These are phyloP conservation scores for Harpagoxenus sublaevis DNA, from an alignment of 2,888 invertebrate genomes.

Conservation along the genomic window DNA sequence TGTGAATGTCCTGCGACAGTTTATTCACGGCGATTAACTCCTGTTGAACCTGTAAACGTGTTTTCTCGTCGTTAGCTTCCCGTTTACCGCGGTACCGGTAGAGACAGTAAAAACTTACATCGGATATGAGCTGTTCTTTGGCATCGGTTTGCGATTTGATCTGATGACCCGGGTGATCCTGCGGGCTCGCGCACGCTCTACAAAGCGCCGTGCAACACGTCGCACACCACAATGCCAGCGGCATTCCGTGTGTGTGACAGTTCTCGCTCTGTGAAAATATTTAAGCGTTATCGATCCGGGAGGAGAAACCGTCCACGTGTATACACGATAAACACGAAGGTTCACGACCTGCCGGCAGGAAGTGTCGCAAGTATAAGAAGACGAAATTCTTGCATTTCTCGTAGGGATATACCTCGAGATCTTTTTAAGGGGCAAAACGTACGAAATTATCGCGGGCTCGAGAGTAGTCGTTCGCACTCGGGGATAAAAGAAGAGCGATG, in stretches of 20 bases:
- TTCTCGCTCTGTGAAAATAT: slow-evolving; percentile 87
- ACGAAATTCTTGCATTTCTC: not conserved
- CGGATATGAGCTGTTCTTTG: slow-evolving; percentile 89
- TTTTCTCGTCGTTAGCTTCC: not conserved
- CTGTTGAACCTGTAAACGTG: slow-evolving; percentile 87
- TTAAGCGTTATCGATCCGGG: slow-evolving; percentile 11
- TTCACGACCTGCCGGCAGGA: not conserved
- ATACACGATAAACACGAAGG: slow-evolving; percentile 6
- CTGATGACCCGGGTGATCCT: slow-evolving; percentile 90
- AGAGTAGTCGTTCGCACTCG: not conserved
- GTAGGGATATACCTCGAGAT: too few species aligned
- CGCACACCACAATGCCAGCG: slow-evolving; percentile 91
- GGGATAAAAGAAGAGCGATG: slow-evolving; percentile 29
- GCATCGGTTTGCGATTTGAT: slow-evolving; percentile 90
- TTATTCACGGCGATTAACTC: slow-evolving; percentile 91
- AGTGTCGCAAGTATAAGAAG: not conserved
- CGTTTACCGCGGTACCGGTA: not conserved
- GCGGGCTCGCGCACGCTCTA: slow-evolving; percentile 90
- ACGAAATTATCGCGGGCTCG: not conserved
- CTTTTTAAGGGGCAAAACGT: not conserved
- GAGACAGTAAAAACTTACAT: slow-evolving; percentile 85
- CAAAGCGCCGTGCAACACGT: slow-evolving; percentile 90
- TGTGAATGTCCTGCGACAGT: slow-evolving; percentile 90
- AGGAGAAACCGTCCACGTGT: not conserved
- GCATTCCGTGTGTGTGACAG: slow-evolving; percentile 92